A percentile compares a stretch with the other conserved stretches of the same genome.
phyloP scores from a whole-genome alignment of 2,113 vertebrate genomes.

The Camelus dromedarius region DNA sequence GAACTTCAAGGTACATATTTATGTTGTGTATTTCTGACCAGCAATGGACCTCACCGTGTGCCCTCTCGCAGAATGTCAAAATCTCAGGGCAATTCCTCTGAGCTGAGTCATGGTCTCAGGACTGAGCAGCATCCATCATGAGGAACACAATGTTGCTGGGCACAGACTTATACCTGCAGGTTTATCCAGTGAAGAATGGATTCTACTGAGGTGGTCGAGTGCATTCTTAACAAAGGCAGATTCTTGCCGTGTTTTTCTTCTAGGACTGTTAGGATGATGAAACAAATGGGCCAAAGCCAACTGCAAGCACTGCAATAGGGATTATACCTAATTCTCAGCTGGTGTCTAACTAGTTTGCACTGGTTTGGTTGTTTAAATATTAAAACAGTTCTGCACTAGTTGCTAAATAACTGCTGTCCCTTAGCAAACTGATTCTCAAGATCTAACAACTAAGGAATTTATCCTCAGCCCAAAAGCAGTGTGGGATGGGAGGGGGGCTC shows the following conservation, averaged over 20 bases:
- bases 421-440: not conserved
- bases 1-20: conserved; percentile 28
- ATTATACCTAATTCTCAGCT: not conserved
- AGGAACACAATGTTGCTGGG: not conserved
- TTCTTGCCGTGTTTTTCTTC: conserved; percentile 7
- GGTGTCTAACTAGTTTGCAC: not conserved
- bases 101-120: conserved; percentile 6
- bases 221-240: conserved; percentile 31
- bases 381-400: not conserved
- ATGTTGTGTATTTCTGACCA: conserved; percentile 16
- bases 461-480: not conserved
- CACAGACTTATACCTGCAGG: not conserved
- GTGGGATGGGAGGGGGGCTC: no score
- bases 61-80: not conserved
- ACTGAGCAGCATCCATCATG: not conserved
- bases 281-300: not conserved
- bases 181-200: not conserved
- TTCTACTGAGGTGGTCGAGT: not conserved
- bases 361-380: not conserved
- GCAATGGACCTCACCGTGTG: not conserved
- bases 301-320: not conserved
- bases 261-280: not conserved
- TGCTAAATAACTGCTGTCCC: not conserved
- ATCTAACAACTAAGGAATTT: not conserved
- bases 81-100: conserved; percentile 14